These are phyloP conservation scores for Neoarius graeffei DNA, from an alignment of 2,113 vertebrate species.

Conservation along the genomic window DNA sequence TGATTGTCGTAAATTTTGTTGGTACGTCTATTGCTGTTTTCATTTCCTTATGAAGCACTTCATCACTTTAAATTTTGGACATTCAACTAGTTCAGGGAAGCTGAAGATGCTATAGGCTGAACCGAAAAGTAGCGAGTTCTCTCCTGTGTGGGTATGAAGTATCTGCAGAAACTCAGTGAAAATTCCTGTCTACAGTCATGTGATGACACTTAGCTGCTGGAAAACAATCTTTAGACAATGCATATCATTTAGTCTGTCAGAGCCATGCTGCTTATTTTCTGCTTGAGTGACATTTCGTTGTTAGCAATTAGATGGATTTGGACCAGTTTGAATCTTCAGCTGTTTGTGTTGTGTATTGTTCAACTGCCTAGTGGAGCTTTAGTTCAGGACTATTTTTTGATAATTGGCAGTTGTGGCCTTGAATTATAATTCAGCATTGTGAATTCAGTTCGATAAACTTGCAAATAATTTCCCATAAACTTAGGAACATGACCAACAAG, in stretches of 20 bases:
- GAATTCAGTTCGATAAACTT: not conserved
- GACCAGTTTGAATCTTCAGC: not conserved
- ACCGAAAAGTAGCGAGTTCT: not conserved
- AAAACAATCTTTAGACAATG: constrained; percentile 22
- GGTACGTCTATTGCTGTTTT: not conserved
- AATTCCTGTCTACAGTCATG: constrained; percentile 14
- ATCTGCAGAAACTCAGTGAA: constrained; percentile 3
- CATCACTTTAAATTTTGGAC: constrained; percentile 55
- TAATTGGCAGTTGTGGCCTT: constrained; percentile 2
- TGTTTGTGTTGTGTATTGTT: constrained; percentile 2
- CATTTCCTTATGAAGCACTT: constrained; percentile 44
- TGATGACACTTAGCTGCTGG: constrained; percentile 33
- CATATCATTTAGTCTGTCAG: constrained; percentile 25
- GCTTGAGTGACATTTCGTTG: constrained; percentile 26
- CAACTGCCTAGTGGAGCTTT: not conserved
- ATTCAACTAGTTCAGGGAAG: not conserved
- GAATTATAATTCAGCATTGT: not conserved
- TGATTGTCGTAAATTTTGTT: not conserved
- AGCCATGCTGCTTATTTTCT: constrained; percentile 31
- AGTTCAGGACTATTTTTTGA: constrained; percentile 15
- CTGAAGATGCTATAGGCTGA: not conserved
- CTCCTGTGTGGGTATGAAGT: not conserved
- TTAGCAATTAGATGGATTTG: constrained; percentile 12
- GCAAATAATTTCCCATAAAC: not conserved
- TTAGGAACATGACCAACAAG: not conserved